Evolutionary conservation across 2,797 vertebrate genomes (phyloP).

Genomic region (Hephaestus fuliginosus): DNA sequence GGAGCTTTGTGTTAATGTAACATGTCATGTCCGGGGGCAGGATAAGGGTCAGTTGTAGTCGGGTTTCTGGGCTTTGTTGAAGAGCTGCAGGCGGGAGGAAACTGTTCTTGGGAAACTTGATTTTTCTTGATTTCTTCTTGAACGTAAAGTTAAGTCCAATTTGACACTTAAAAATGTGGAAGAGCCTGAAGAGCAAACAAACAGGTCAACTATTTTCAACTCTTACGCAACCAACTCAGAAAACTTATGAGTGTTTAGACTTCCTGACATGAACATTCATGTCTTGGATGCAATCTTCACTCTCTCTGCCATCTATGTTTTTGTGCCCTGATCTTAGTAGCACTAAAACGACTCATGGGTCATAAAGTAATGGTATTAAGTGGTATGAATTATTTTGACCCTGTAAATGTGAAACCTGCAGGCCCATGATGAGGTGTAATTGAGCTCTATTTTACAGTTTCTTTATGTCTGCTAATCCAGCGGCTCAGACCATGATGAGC

Average conservation of each 20-base stretch:
- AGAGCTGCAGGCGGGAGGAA: too few species aligned
- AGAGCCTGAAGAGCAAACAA: too few species aligned
- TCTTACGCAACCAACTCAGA: not conserved
- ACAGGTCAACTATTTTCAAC: not conserved
- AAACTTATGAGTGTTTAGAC: too few species aligned
- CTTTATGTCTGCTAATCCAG: slow-evolving; percentile 20
- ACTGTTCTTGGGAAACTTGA: too few species aligned
- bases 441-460: slow-evolving; percentile 4
- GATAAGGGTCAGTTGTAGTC: too few species aligned
- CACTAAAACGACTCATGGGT: not conserved
- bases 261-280: not conserved
- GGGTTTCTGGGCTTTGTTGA: too few species aligned
- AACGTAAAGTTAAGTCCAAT: too few species aligned
- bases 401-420: slow-evolving; percentile 11
- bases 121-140: too few species aligned
- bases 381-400: not conserved
- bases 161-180: too few species aligned
- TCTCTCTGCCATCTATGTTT: not conserved
- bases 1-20: too few species aligned
- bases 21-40: too few species aligned
- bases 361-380: not conserved
- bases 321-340: not conserved
- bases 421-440: not conserved
- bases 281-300: not conserved
- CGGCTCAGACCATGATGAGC: slow-evolving; percentile 28